Evolutionary conservation across 2,113 vertebrate genomes (phyloP).

Genomic region (Pomatorhinus ruficollis): DNA sequence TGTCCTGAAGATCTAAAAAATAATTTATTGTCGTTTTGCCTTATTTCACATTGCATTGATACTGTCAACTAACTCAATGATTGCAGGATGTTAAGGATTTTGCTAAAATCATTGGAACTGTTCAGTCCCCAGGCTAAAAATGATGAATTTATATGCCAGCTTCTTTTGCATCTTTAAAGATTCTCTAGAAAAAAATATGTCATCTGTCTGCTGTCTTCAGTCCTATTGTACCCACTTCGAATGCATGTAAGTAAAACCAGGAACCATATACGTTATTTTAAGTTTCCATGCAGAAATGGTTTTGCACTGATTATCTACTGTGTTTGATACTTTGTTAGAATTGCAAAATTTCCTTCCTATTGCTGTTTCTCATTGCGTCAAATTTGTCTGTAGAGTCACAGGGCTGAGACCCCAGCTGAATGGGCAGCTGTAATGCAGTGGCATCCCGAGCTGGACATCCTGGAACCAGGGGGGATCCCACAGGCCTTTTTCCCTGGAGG

Average conservation of each 20-base stretch:
- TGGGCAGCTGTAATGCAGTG: too few relatives aligned
- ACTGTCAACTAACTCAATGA: not conserved
- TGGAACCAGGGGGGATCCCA: not conserved
- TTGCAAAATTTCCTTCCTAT: not conserved
- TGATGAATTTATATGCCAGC: not conserved
- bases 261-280: not conserved
- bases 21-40: not conserved
- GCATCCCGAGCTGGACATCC: not conserved
- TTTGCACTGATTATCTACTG: not conserved
- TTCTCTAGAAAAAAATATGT: not conserved
- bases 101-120: not conserved
- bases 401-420: not conserved
- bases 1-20: not conserved
- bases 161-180: not conserved
- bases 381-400: not conserved
- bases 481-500: accelerated
- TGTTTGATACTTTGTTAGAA: not conserved
- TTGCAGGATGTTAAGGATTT: not conserved
- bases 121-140: not conserved
- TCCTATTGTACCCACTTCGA: not conserved
- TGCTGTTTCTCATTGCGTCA: not conserved
- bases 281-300: not conserved
- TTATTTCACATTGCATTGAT: not conserved
- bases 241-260: not conserved
- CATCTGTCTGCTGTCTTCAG: not conserved